Percentiles rank a stretch among this genome's conserved stretches.
These are phyloP conservation scores for Trinectes maculatus DNA, from an alignment of 2,113 vertebrate species.

Conservation along the genomic window DNA sequence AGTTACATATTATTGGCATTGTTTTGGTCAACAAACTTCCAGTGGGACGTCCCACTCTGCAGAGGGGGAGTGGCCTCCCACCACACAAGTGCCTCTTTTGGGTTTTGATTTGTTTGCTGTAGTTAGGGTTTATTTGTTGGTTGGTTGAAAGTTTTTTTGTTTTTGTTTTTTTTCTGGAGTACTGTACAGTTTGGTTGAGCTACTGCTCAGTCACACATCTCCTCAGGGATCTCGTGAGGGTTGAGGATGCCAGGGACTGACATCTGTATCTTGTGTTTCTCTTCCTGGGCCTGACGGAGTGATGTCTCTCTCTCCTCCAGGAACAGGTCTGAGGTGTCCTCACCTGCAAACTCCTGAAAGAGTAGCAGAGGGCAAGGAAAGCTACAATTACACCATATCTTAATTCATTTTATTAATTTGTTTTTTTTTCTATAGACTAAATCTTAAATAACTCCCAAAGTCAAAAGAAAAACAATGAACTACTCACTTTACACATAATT, in stretches of 20 bases:
- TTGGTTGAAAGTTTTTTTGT: constrained; percentile 26
- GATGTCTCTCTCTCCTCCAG: constrained; percentile 98
- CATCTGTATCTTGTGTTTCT: constrained; percentile 99
- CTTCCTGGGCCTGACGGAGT: constrained; percentile 97
- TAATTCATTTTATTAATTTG: neutral
- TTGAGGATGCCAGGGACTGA: constrained; percentile 99
- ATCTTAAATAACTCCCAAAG: too few relatives aligned
- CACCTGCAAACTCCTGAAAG: constrained; percentile 94
- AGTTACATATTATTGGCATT: constrained; percentile 96
- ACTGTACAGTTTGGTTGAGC: constrained; percentile 57
- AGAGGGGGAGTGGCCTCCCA: constrained; percentile 32
- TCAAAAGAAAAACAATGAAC: too few relatives aligned
- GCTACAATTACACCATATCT: neutral
- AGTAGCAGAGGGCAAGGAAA: neutral
- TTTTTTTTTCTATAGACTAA: too few relatives aligned
- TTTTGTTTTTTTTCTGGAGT: constrained; percentile 33
- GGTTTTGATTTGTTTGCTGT: constrained; percentile 70
- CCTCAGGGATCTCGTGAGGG: constrained; percentile 99
- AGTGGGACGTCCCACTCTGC: constrained; percentile 83
- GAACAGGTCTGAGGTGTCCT: constrained; percentile 97
- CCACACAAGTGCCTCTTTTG: constrained; percentile 61
- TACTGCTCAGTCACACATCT: constrained; percentile 95
- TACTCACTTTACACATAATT: too few relatives aligned
- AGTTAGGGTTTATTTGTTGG: constrained; percentile 40
- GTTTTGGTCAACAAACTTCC: constrained; percentile 98